Evolutionary conservation across 2,797 vertebrate genomes (phyloP).

Genomic region (Xiphophorus birchmanni): DNA sequence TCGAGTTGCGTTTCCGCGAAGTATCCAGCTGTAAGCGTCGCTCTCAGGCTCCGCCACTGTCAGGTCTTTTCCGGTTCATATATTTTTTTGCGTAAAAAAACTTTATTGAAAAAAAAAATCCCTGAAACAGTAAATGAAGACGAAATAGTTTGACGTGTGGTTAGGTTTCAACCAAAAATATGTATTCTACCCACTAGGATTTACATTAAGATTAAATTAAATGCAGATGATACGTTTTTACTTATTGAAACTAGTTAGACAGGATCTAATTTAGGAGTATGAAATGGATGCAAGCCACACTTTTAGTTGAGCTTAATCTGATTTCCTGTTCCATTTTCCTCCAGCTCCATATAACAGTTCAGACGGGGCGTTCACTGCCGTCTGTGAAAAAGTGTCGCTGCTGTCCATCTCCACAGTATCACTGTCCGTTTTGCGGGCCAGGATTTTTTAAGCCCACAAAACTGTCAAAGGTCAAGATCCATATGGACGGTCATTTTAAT

Average conservation of each 20-base stretch:
- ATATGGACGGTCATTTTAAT: background rate
- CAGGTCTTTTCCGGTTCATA: background rate
- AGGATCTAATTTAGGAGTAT: background rate
- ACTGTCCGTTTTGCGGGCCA: background rate
- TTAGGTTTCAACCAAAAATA: no score
- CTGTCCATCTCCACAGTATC: background rate
- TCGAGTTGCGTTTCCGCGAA: background rate
- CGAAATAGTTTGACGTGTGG: no score
- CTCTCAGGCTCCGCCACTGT: background rate
- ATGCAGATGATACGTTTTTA: no score
- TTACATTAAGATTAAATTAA: no score
- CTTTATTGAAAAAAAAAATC: background rate
- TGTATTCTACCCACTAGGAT: no score
- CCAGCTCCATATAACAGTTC: conserved; percentile 2
- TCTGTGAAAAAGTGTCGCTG: background rate
- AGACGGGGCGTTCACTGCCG: background rate
- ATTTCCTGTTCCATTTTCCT: background rate
- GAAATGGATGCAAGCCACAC: background rate
- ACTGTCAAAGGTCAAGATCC: conserved; percentile 1
- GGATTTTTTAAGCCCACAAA: conserved; percentile 1
- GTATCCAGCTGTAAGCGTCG: background rate
- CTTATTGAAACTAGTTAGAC: background rate
- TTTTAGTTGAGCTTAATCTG: background rate
- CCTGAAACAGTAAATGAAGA: background rate
- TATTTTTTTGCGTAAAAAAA: background rate